Percentiles rank a stretch among this genome's conserved stretches.
Evolutionary conservation across 2,113 vertebrate species (phyloP).

Genomic region (Pagrus major): DNA sequence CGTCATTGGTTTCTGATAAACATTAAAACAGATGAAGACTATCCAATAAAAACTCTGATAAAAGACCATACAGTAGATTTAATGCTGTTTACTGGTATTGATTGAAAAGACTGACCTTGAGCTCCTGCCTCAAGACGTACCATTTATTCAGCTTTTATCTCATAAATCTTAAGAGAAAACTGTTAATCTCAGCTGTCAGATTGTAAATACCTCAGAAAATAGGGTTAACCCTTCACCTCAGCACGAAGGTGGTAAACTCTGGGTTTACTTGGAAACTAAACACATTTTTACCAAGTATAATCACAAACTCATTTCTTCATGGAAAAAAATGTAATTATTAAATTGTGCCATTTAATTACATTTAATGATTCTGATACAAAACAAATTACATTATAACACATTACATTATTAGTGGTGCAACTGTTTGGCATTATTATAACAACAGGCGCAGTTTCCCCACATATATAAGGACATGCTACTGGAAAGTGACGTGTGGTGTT

Average conservation of each 20-base stretch:
- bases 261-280: background rate
- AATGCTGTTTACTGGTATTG: background rate
- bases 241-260: background rate
- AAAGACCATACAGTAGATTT: rapidly evolving
- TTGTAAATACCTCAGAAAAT: background rate
- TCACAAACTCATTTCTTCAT: background rate
- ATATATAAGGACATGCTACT: background rate
- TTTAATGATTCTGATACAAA: background rate
- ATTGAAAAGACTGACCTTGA: background rate
- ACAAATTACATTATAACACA: background rate
- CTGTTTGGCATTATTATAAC: background rate
- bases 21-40: background rate
- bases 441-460: background rate
- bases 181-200: background rate
- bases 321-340: too few relatives aligned
- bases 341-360: too few relatives aligned
- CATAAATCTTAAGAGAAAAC: background rate
- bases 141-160: background rate
- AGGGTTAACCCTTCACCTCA: background rate
- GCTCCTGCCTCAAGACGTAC: background rate
- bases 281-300: background rate
- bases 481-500: background rate
- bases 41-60: background rate
- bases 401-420: background rate
- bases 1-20: background rate